A percentile compares a stretch with the other conserved stretches of the same genome.
Evolutionary conservation across 2,797 vertebrate genomes (phyloP).

Genomic region (Hyperoplus lanceolatus): DNA sequence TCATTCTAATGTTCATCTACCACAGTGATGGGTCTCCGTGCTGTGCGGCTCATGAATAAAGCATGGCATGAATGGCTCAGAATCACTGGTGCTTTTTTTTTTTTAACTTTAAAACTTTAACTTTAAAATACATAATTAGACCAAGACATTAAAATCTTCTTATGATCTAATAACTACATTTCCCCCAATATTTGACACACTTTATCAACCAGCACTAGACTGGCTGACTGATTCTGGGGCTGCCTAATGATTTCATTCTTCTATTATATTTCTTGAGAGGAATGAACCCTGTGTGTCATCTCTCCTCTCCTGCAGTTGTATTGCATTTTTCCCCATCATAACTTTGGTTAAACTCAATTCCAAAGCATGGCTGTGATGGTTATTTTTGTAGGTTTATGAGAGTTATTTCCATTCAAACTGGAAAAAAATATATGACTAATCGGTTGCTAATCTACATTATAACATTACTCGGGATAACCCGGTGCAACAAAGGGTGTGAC

Average conservation of each 20-base stretch:
- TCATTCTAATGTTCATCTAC: constrained; percentile 31
- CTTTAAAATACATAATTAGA: background rate
- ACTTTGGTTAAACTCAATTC: background rate
- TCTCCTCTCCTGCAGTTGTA: background rate
- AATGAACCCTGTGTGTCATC: background rate
- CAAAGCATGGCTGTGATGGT: too few species aligned
- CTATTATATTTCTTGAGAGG: background rate
- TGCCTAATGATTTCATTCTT: background rate
- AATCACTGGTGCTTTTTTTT: constrained; percentile 7
- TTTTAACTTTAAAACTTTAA: background rate
- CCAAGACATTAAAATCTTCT: background rate
- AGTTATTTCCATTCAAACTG: background rate
- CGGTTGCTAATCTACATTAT: constrained; percentile 4
- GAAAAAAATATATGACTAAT: background rate
- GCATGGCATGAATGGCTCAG: constrained; percentile 40
- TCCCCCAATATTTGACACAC: background rate
- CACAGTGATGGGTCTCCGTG: constrained; percentile 10
- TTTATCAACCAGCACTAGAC: background rate
- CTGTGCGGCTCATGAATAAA: constrained; percentile 52
- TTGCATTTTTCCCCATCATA: background rate
- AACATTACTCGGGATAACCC: background rate
- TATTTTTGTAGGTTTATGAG: background rate
- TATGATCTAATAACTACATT: background rate
- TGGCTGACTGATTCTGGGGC: background rate
- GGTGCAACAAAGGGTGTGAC: background rate